Conservation (phyloP, 92 coral and sea anemone genomes). For the Phymanthus crucifer region DNA sequence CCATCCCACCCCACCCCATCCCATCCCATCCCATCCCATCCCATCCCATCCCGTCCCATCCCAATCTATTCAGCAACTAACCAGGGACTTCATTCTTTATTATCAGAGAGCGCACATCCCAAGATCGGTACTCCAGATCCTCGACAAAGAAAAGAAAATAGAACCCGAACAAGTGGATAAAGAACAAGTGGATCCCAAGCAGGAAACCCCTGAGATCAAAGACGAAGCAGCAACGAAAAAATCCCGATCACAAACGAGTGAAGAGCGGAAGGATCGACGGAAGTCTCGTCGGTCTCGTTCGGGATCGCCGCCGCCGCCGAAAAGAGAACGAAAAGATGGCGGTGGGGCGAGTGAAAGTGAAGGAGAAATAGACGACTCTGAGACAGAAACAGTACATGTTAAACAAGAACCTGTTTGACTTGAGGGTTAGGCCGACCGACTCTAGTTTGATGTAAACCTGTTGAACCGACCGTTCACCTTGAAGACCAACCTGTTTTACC, state of each 20-base stretch:
- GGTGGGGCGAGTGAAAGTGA: slow-evolving; percentile 59
- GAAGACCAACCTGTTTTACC: background rate
- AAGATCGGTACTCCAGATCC: slow-evolving; percentile 85
- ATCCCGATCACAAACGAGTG: slow-evolving; percentile 61
- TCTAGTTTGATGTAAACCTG: background rate
- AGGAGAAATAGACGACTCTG: slow-evolving; percentile 48
- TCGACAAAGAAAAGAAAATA: slow-evolving; percentile 91
- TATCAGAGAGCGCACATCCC: slow-evolving; percentile 94
- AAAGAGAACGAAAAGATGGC: slow-evolving; percentile 53
- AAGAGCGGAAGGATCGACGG: slow-evolving; percentile 65
- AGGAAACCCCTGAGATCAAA: slow-evolving; percentile 57
- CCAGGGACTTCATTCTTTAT: background rate
- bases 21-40: too few relatives aligned
- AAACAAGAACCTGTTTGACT: slow-evolving; percentile 18
- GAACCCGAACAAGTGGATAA: slow-evolving; percentile 69
- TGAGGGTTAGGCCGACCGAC: background rate
- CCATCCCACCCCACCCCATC: too few relatives aligned
- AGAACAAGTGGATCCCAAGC: slow-evolving; percentile 81
- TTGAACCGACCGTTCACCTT: background rate
- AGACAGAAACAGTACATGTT: slow-evolving; percentile 23
- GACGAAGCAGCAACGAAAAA: slow-evolving; percentile 58
- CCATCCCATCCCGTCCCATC: too few relatives aligned
- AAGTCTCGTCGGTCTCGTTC: slow-evolving; percentile 70
- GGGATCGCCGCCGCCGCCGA: slow-evolving; percentile 78
- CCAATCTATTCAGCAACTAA: too few relatives aligned